Conservation (phyloP, 2,888 invertebrate genomes). For the Lasioglossum vierecki region DNA sequence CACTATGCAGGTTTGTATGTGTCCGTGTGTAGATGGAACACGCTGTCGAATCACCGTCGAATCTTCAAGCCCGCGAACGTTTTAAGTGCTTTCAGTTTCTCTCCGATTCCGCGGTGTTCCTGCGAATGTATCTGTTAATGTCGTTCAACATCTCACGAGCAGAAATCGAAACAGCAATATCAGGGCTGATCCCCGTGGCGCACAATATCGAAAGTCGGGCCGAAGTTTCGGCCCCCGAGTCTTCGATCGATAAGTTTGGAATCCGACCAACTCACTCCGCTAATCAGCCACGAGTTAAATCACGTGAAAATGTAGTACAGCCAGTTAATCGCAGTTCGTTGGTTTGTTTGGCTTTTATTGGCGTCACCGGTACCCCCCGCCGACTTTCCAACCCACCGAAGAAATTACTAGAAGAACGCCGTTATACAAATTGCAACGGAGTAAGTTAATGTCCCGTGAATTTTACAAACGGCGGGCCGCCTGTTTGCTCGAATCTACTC, state of each 20-base stretch:
- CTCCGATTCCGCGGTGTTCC: background rate
- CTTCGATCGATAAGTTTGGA: conserved; percentile 39
- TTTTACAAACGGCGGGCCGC: conserved; percentile 6
- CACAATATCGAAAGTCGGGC: background rate
- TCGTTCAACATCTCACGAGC: conserved; percentile 28
- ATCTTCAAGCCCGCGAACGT: conserved; percentile 24
- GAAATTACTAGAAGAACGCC: conserved; percentile 18
- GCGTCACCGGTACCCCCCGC: background rate
- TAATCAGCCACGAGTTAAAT: conserved; percentile 51
- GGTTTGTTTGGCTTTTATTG: conserved; percentile 31
- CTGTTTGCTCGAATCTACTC: background rate
- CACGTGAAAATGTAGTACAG: conserved; percentile 41
- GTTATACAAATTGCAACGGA: conserved; percentile 21
- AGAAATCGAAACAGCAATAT: conserved; percentile 24
- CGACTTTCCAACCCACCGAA: conserved; percentile 1
- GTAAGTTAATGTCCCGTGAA: conserved; percentile 36
- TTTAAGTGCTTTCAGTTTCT: conserved; percentile 29
- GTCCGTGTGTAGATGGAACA: conserved; percentile 5
- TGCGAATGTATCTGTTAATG: conserved; percentile 4
- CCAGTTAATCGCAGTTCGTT: conserved; percentile 32
- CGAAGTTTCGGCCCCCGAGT: conserved; percentile 5
- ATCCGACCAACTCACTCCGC: conserved; percentile 25
- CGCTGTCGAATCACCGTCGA: conserved; percentile 14
- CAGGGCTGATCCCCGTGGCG: conserved; percentile 4
- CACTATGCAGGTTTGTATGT: background rate